Evolutionary conservation across 2,888 invertebrate species (phyloP).

Genomic region (Euphydryas editha): DNA sequence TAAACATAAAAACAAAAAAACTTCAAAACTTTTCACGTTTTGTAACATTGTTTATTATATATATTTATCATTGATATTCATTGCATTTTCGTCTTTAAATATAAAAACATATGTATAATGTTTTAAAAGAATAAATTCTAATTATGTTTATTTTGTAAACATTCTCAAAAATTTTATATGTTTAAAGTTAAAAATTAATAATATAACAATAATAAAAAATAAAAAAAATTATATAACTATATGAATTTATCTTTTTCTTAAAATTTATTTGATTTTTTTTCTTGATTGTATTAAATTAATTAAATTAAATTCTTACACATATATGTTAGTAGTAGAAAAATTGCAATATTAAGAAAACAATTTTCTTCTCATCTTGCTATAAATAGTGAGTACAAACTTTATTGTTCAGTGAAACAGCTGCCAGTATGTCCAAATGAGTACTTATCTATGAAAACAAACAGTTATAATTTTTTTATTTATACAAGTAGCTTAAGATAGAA

Average conservation of each 20-base stretch:
- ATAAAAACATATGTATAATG: background rate
- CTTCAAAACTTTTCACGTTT: background rate
- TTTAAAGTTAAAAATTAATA: background rate
- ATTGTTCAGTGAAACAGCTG: constrained; percentile 13
- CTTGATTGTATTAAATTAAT: too few species aligned
- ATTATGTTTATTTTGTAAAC: background rate
- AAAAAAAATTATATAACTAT: background rate
- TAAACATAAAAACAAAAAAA: background rate
- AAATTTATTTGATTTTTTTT: too few species aligned
- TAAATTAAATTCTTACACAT: too few species aligned
- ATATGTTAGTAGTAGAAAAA: too few species aligned
- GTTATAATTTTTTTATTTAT: constrained; percentile 54
- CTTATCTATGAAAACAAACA: constrained; percentile 57
- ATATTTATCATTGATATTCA: background rate
- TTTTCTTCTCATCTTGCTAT: background rate
- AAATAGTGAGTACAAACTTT: background rate
- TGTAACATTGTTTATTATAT: background rate
- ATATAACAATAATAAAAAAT: background rate
- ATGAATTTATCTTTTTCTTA: too few species aligned
- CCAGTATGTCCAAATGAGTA: constrained; percentile 13
- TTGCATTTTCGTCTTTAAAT: background rate
- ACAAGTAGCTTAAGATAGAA: constrained; percentile 46
- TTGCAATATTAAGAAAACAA: background rate
- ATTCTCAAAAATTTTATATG: background rate
- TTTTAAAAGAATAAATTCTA: background rate